Evolutionary conservation across 53 echinoderm and acorn worm species (phyloP).

Genomic region (Temnopleurus reevesii): DNA sequence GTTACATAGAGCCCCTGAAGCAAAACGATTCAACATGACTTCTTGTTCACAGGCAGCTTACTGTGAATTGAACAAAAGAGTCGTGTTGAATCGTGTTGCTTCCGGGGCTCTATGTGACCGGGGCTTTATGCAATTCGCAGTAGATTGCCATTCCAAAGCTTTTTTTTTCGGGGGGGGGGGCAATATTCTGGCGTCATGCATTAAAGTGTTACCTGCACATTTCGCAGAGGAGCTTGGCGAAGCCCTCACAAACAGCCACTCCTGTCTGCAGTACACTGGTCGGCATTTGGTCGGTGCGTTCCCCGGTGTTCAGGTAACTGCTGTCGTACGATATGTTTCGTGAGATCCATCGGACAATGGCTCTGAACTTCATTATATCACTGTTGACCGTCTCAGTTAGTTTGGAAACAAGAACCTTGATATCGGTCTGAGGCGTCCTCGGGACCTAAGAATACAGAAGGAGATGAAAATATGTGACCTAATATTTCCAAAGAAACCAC

Average conservation of each 20-base stretch:
- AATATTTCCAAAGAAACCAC: too few species aligned
- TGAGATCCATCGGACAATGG: slow-evolving; percentile 59
- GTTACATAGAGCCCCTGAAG: too few species aligned
- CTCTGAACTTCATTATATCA: slow-evolving; percentile 35
- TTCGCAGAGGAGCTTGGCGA: background rate
- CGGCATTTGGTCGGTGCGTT: slow-evolving; percentile 1
- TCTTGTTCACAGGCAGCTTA: too few species aligned
- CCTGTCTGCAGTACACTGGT: slow-evolving; percentile 2
- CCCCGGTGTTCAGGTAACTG: slow-evolving; percentile 17
- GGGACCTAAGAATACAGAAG: background rate
- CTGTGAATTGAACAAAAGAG: too few species aligned
- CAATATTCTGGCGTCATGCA: too few species aligned
- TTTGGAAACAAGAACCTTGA: slow-evolving; percentile 7
- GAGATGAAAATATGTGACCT: too few species aligned
- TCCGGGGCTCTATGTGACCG: too few species aligned
- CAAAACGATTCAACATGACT: too few species aligned
- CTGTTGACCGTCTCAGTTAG: slow-evolving; percentile 1
- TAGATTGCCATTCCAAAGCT: too few species aligned
- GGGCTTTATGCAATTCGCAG: too few species aligned
- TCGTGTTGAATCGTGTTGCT: too few species aligned
- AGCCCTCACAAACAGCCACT: slow-evolving; percentile 46
- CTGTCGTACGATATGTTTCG: slow-evolving; percentile 54
- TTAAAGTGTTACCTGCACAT: slow-evolving; percentile 57
- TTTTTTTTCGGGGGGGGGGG: too few species aligned
- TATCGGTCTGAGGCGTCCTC: background rate